Evolutionary conservation across 2,113 vertebrate species (phyloP), one percentile per base, ranked within the genome.

Genomic region (Chaetodon trifascialis): DNA sequence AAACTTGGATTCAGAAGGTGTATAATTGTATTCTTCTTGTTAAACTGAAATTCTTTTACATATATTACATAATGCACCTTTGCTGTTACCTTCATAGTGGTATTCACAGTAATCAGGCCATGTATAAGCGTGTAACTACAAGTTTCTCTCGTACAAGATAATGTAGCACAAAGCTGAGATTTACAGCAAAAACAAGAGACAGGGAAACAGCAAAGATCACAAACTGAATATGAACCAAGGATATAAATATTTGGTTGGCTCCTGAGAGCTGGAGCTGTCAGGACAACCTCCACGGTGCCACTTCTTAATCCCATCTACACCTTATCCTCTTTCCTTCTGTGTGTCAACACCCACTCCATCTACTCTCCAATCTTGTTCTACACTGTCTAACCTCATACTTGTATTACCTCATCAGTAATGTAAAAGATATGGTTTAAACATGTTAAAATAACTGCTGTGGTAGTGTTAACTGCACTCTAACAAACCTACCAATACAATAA

Each of bases 401-500:
- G 9, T 17, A 30, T n/a, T 14, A 15, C 47, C 17, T 47, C 42
- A 42, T 58, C 16, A 51, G 25, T 47, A 47, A 76, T 64, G 23
- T 44, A 47, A 25, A 47, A 69, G 3, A 56, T 55, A 56, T 40
- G 11, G 38, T 55, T 36, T 12, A 11, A 7, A 19, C n/a, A 21
- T 15, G 15, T 62, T 34, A 16, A 67, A 23, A 17, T 17, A 52
- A 56, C 25, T n/a, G 47, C 9, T 47, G 56, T 25, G 4, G 14
- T 34, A 11, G 5, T 15, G 36, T 49, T 16, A 21, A 56, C n/a
- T 63, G 54, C 6, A 34, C 15, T 34, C 9, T 52, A 59, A 59
- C n/a, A 55, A 72, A 56, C 15, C 46, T 3, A 42, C 34, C 15
- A 21, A 38, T 71, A 63, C 56, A 65, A 59, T 56, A 42, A 70